Evolutionary conservation across 2,797 vertebrate species (phyloP).

Genomic region (Cottoperca gobio): DNA sequence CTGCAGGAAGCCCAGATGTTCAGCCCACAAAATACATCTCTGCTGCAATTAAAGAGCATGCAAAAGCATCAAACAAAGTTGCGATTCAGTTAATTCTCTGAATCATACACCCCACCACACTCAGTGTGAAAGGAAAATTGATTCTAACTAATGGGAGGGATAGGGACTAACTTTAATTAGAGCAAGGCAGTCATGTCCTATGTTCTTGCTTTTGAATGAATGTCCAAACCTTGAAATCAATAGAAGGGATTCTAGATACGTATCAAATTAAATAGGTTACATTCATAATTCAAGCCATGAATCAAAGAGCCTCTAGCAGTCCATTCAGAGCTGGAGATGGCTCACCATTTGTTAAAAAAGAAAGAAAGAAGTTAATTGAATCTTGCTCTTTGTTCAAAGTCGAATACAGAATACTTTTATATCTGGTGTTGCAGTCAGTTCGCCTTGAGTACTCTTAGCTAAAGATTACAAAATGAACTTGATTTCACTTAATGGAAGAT

Average conservation of each 20-base stretch:
- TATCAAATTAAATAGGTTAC: constrained; percentile 51
- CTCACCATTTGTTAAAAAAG: constrained; percentile 52
- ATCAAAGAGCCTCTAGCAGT: constrained; percentile 62
- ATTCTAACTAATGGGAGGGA: constrained; percentile 28
- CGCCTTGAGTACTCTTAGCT: constrained; percentile 27
- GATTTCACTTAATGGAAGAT: constrained; percentile 47
- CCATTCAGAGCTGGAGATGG: constrained; percentile 65
- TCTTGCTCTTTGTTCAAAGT: constrained; percentile 56
- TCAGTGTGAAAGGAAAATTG: constrained; percentile 36
- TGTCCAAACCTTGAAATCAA: constrained; percentile 58
- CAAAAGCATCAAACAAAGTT: constrained; percentile 34
- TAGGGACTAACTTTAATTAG: constrained; percentile 43
- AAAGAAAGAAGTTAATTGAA: constrained; percentile 62
- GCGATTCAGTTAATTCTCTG: constrained; percentile 35
- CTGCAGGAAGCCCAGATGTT: constrained; percentile 39
- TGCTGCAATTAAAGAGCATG: constrained; percentile 32
- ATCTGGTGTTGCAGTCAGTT: constrained; percentile 31
- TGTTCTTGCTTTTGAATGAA: constrained; percentile 46
- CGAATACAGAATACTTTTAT: constrained; percentile 35
- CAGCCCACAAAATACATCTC: constrained; percentile 30
- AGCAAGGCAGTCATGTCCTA: constrained; percentile 31
- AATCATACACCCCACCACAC: constrained; percentile 1
- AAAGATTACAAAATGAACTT: constrained; percentile 44
- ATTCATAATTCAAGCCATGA: constrained; percentile 70
- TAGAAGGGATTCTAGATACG: constrained; percentile 64